Conservation (phyloP, 2,888 invertebrate species). For the Sthenelais limicola region DNA sequence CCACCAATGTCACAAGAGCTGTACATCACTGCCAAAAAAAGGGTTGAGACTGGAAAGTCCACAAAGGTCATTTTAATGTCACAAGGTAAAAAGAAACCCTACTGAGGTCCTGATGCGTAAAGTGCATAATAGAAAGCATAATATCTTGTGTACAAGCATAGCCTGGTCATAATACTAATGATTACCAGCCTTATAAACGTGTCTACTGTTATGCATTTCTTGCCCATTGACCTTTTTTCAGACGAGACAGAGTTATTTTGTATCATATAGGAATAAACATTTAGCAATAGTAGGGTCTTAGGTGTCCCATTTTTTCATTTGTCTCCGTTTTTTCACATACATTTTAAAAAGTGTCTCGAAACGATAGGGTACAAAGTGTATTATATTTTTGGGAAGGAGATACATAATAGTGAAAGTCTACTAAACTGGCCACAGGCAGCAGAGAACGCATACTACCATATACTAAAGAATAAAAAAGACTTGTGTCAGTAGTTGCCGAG, state of each 20-base stretch:
- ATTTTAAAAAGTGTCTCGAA: neutral
- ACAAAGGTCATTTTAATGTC: conserved; percentile 3
- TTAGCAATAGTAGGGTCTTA: conserved; percentile 39
- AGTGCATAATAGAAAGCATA: conserved; percentile 7
- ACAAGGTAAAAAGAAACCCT: conserved; percentile 2
- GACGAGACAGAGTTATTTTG: conserved; percentile 35
- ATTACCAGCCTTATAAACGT: conserved; percentile 8
- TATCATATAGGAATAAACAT: conserved; percentile 34
- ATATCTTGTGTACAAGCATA: neutral
- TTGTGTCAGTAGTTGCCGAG: conserved; percentile 12
- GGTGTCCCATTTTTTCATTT: conserved; percentile 27
- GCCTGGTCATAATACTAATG: conserved; percentile 3
- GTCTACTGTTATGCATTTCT: conserved; percentile 31
- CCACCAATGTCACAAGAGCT: no score
- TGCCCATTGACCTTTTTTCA: conserved; percentile 35
- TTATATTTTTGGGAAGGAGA: conserved; percentile 39
- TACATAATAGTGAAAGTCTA: conserved; percentile 17
- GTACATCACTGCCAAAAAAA: conserved; percentile 30
- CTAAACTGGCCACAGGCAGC: conserved; percentile 36
- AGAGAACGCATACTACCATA: conserved; percentile 36
- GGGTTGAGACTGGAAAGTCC: conserved; percentile 8
- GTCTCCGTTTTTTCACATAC: conserved; percentile 23
- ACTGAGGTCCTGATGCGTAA: conserved; percentile 28
- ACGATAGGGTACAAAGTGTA: conserved; percentile 35
- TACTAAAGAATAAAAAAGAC: conserved; percentile 33